These are phyloP conservation scores for Aphrophora alni DNA, from an alignment of 2,888 invertebrate species.

Conservation along the genomic window DNA sequence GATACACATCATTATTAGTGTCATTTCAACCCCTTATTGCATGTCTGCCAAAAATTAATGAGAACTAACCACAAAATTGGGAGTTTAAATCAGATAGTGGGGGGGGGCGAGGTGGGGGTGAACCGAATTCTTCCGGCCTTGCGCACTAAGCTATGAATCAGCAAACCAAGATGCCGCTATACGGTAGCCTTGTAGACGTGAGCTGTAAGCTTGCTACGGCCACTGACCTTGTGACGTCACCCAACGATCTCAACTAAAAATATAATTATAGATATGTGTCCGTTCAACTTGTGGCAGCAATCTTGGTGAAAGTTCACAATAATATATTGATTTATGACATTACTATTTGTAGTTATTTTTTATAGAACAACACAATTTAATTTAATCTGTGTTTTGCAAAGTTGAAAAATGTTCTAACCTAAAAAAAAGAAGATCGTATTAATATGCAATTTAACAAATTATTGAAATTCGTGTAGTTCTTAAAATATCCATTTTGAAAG, in stretches of 20 bases:
- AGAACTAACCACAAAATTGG: conserved; percentile 1
- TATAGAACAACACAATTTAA: no score
- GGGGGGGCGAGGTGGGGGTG: background rate
- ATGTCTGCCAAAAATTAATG: conserved; percentile 6
- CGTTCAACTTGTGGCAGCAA: background rate
- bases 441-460: no score
- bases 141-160: conserved; percentile 5
- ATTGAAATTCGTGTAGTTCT: no score
- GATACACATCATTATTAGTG: background rate
- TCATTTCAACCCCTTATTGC: conserved; percentile 1
- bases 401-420: no score
- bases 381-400: no score
- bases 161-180: background rate
- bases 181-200: background rate
- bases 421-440: no score
- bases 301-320: background rate
- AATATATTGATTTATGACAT: no score
- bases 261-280: background rate
- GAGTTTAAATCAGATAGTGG: no score
- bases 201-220: background rate
- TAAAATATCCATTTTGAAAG: no score
- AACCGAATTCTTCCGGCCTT: background rate
- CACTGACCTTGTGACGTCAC: conserved; percentile 5
- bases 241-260: background rate
- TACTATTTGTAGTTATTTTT: no score